Base-by-base conservation (phyloP, 2,797 vertebrate genomes). In the Oreochromis grahami region DNA sequence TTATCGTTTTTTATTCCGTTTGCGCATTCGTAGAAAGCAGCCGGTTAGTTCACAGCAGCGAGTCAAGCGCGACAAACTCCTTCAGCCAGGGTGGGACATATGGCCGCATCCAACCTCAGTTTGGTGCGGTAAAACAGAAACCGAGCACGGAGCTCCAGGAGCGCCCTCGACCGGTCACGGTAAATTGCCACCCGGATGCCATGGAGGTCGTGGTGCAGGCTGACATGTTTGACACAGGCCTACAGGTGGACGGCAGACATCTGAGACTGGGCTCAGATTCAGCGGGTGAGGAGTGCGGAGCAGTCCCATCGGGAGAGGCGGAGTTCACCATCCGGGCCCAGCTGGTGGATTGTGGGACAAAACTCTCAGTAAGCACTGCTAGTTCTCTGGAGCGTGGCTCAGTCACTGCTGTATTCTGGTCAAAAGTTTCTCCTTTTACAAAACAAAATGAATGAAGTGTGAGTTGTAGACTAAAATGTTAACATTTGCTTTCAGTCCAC, bases 301-400 rank as follows among this genome's bases (percentile, higher is more conserved):
- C 93, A 3, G 53, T 84, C 2, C 76, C 17, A 2, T 87, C 91
- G 2, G 93, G 90, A 58, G 82, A 85, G 12, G 83, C 76, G 1
- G 78, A 92, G 19, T 93, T 94, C 56, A 92, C 84, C 60, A 72
- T 96, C 51, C n/a, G 70, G 53, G 76, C 86, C 55, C 17, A 41
- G 17, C 80, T 95, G 53, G 81, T n/a, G 8, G 91, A 92, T 2
- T 96, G 96, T 86, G 95, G 95, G 19, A 94, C 93, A 6, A 80
- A 77, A 80, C 91, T 93, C 14, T 93, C 93, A 3, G 96, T 96
- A 90, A 95, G 93, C 5, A 7, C 3, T 60, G 0, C 1, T n/a
- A 34, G 34, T 24, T 58, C 19, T 11, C 19, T 77, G 5, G 43
- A 50, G 48, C 11, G 7, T 51, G 45, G 45, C 7, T 32, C 26